Conservation (phyloP, 2,797 vertebrate species). For the Capromys pilorides region DNA sequence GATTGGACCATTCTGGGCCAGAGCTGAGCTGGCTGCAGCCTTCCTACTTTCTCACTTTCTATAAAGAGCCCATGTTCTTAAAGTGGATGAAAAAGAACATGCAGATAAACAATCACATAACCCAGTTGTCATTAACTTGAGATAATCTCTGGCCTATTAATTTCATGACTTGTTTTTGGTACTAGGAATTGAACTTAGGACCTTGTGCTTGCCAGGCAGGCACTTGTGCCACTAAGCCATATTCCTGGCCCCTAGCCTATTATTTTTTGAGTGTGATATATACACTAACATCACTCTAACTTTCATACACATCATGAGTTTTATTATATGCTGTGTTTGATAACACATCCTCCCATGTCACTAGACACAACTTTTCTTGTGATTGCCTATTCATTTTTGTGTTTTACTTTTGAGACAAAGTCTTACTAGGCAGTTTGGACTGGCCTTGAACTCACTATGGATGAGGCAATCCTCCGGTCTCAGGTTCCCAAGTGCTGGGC, state of each 20-base stretch:
- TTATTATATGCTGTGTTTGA: neutral
- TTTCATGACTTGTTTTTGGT: neutral
- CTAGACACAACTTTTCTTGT: neutral
- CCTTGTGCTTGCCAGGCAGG: too few relatives aligned
- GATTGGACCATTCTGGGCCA: neutral
- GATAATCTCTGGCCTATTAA: neutral
- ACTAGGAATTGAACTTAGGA: too few relatives aligned
- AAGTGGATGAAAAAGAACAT: neutral
- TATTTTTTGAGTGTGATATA: neutral
- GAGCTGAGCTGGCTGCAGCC: neutral
- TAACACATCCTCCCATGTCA: neutral
- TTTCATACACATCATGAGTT: neutral
- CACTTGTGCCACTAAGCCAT: too few relatives aligned
- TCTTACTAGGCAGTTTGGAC: neutral
- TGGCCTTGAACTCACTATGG: neutral
- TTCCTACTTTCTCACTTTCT: neutral
- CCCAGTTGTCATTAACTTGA: neutral
- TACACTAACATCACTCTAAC: neutral
- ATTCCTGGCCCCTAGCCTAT: too few relatives aligned
- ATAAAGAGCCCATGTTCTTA: neutral
- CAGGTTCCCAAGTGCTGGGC: neutral
- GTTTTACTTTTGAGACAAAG: neutral
- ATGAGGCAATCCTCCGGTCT: neutral
- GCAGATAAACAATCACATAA: neutral
- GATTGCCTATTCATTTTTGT: neutral